phyloP scores from a whole-genome alignment of 2,797 vertebrate species.

The Leptoclinus maculatus region DNA sequence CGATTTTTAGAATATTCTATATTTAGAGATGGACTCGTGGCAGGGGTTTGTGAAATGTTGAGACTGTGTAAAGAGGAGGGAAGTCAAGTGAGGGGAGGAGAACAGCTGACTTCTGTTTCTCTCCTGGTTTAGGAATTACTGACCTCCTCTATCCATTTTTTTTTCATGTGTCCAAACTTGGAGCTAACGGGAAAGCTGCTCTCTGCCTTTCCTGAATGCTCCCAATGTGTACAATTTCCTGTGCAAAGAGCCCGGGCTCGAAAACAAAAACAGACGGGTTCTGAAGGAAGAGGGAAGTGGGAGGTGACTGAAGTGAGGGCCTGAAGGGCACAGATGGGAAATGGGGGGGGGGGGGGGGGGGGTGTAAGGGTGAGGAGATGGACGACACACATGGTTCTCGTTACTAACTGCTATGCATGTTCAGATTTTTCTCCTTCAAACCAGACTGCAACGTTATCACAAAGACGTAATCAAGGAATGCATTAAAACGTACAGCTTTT shows the following conservation, averaged over 20 bases:
- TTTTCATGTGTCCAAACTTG: slow-evolving; percentile 51
- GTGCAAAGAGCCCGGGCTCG: slow-evolving; percentile 82
- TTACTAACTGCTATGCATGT: slow-evolving; percentile 70
- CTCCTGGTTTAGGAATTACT: slow-evolving; percentile 67
- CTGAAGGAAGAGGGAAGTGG: slow-evolving; percentile 83
- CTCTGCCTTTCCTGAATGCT: slow-evolving; percentile 86
- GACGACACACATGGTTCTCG: slow-evolving; percentile 79
- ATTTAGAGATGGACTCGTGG: slow-evolving; percentile 56
- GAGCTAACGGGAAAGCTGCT: slow-evolving; percentile 80
- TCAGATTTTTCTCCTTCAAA: slow-evolving; percentile 47
- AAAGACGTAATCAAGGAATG: not conserved
- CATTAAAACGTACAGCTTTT: not conserved
- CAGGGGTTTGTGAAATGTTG: slow-evolving; percentile 66
- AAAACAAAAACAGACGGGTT: slow-evolving; percentile 87
- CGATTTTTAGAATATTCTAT: slow-evolving; percentile 19
- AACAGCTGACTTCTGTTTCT: slow-evolving; percentile 80
- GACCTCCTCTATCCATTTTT: slow-evolving; percentile 57
- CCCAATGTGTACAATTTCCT: slow-evolving; percentile 88
- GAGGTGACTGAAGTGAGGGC: slow-evolving; percentile 77
- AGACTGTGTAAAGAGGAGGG: slow-evolving; percentile 69
- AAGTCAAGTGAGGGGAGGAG: slow-evolving; percentile 63
- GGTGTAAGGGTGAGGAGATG: slow-evolving; percentile 47
- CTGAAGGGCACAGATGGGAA: slow-evolving; percentile 83
- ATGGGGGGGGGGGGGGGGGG: slow-evolving; percentile 51
- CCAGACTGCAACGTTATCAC: slow-evolving; percentile 2